These are phyloP conservation scores for Tortricodes alternella DNA, from an alignment of 2,888 invertebrate species.

Conservation along the genomic window DNA sequence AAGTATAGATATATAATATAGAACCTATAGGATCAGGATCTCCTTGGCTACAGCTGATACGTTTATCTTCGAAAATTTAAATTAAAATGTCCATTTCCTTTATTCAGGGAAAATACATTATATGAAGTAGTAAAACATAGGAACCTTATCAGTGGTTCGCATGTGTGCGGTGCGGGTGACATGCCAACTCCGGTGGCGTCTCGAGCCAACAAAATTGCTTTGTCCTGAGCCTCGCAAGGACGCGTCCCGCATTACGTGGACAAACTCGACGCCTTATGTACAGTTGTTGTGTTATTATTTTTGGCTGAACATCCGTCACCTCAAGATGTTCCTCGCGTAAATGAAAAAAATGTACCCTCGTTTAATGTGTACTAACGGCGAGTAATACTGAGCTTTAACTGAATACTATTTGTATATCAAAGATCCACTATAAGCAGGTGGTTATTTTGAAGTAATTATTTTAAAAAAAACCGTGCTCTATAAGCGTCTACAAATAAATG, in stretches of 20 bases:
- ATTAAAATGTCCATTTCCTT: not conserved
- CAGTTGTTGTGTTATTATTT: constrained; percentile 51
- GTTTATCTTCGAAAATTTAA: not conserved
- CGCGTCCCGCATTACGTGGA: constrained; percentile 55
- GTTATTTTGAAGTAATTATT: not conserved
- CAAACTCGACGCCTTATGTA: constrained; percentile 43
- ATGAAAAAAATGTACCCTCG: too few species aligned
- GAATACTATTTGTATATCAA: not conserved
- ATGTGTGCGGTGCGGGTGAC: constrained; percentile 60
- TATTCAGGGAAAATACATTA: not conserved
- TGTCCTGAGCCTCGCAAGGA: constrained; percentile 58
- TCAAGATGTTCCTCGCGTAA: constrained; percentile 30
- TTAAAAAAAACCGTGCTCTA: too few species aligned
- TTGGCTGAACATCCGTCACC: constrained; percentile 39
- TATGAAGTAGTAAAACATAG: constrained; percentile 19
- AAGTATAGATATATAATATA: too few species aligned
- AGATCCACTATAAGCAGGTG: too few species aligned
- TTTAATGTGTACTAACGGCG: too few species aligned
- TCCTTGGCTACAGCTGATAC: not conserved
- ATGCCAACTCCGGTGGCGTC: constrained; percentile 59
- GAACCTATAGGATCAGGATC: too few species aligned
- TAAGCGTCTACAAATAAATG: too few species aligned
- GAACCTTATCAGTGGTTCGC: constrained; percentile 57
- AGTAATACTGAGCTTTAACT: too few species aligned
- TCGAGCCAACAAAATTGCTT: constrained; percentile 67